Conservation (phyloP, 2,797 vertebrate species). For the Pogoniulus pusillus region DNA sequence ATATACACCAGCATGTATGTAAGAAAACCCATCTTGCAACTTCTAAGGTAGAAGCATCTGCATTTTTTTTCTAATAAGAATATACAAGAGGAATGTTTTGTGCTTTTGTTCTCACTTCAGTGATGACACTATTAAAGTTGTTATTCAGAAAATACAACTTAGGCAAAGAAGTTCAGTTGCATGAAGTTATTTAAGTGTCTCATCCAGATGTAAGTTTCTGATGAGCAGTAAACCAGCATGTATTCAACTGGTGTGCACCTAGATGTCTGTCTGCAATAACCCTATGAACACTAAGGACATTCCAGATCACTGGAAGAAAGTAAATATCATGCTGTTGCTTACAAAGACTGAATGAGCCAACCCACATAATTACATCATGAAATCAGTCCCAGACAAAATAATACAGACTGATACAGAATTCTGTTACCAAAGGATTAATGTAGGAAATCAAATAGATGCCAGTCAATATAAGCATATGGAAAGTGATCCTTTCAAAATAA, state of each 20-base stretch:
- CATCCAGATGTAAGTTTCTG: not conserved
- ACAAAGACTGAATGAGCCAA: conserved; percentile 17
- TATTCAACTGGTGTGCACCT: not conserved
- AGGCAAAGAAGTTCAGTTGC: not conserved
- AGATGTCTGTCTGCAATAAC: not conserved
- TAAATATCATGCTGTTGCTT: not conserved
- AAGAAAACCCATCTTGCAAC: not conserved
- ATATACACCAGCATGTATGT: not conserved
- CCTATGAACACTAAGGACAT: not conserved
- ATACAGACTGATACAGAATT: conserved; percentile 5
- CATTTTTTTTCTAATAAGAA: not conserved
- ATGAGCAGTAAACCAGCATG: not conserved
- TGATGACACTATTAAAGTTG: not conserved
- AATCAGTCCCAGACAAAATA: not conserved
- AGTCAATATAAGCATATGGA: conserved; percentile 3
- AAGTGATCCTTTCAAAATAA: conserved; percentile 34
- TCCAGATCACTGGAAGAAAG: conserved; percentile 18
- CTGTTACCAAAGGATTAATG: conserved; percentile 23
- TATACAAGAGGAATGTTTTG: not conserved
- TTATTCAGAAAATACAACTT: not conserved
- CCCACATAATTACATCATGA: conserved; percentile 20
- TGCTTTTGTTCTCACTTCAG: not conserved
- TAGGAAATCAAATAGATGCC: not conserved
- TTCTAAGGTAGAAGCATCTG: not conserved
- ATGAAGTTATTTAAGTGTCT: not conserved